phyloP scores from a whole-genome alignment of 1,140 invertebrate species.

The Brachystomella parvula region DNA sequence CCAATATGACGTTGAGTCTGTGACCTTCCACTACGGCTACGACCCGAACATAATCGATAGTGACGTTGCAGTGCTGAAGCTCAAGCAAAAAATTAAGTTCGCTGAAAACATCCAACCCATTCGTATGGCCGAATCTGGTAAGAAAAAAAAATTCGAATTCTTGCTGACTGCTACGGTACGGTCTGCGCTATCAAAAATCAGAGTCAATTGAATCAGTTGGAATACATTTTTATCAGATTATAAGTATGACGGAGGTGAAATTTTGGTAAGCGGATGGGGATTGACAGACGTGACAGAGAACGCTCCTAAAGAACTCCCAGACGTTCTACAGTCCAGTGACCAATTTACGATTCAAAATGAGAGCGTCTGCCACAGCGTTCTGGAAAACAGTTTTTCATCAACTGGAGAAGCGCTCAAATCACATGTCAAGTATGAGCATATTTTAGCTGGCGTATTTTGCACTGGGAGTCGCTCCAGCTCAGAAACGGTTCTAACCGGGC shows the following conservation, averaged over 20 bases:
- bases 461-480: background rate
- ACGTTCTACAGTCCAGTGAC: background rate
- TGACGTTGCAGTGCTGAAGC: conserved; percentile 12
- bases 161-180: no score
- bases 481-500: background rate
- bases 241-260: background rate
- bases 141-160: background rate
- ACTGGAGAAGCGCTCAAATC: background rate
- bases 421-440: conserved; percentile 10
- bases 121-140: background rate
- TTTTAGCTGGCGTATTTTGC: conserved; percentile 11
- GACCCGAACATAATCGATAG: background rate
- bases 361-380: background rate
- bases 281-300: conserved; percentile 10
- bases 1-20: conserved; percentile 18
- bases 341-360: conserved; percentile 11
- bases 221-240: no score
- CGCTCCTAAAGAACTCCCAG: background rate
- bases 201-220: no score
- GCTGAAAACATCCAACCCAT: conserved; percentile 8
- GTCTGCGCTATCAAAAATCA: no score
- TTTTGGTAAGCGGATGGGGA: conserved; percentile 14
- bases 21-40: conserved; percentile 23
- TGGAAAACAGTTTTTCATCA: background rate
- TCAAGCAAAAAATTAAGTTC: conserved; percentile 16